Evolutionary conservation across 2,113 vertebrate genomes (phyloP), one percentile per base, ranked within the genome.

Genomic region (Apus apus): DNA sequence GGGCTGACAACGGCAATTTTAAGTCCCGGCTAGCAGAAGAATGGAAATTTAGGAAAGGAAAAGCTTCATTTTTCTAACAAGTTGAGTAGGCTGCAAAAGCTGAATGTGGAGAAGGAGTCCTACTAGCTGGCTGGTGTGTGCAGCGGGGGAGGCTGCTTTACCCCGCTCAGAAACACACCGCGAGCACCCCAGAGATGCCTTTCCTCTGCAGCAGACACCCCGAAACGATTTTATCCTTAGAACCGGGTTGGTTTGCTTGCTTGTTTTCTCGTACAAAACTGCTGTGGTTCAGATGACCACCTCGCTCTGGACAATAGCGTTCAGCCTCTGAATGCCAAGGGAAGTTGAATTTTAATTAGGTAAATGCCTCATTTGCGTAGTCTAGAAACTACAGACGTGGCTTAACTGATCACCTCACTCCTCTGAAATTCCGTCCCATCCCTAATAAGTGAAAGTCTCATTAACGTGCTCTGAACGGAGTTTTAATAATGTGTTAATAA

Each of bases 401-500:
- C 13, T 94, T 81, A 81, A 90, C 53, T n/a, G 76, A 80, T 79
- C 64, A 11, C 57, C 36, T 79, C 64, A 9, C 57, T 40, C 53
- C 48, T 85, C 79, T 73, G 85, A 81, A 90, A 84, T 81, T 51
- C 57, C 6, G 65, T 90, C 45, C 79, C 36, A 40, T 30, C 15
- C 19, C 83, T 87, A 72, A 21, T 53, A 68, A 72, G 62, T 61
- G 40, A 19, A 81, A 73, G 86, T 20, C 90, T 97, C 88, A 89
- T 94, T 95, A 92, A 95, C 80, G 85, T 86, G 72, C 83, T 85
- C 71, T 23, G 85, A 91, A 77, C 38, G n/a, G 60, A 74, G 78
- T 91, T 96, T 91, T 90, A 95, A 94, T 93, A 90, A 87, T 26
- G 83, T 81, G 85, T 61, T 96, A 95, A 94, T 90, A 95, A 94